Base-by-base conservation (phyloP, 2,888 invertebrate genomes). In the Protodeltote pygarga region DNA sequence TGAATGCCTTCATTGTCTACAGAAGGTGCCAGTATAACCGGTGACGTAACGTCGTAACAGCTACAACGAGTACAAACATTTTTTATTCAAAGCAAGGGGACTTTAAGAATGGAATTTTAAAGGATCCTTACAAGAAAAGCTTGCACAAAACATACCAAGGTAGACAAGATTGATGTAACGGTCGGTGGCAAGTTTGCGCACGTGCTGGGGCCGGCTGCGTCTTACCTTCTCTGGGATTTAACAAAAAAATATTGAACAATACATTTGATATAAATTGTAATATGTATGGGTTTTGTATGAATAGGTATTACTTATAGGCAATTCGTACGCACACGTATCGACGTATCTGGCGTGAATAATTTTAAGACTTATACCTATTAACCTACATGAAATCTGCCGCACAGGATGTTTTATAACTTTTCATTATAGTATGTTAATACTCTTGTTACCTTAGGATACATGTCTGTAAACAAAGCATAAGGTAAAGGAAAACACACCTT, bases 101-200 rank as follows among this genome's bases (percentile, higher is more conserved):
- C 3, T 3, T 24, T 71, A 78, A 63, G 65, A 64, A 55, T 47
- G 31, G 55, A 48, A 61, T 70, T 79, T 64, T 46, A 57, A 57
- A 51, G 46, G 20, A 20, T 40, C 16, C 11, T 20, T 23, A 34
- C 47, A 60, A 65, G 75, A 75, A 80, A 82, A 80, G 76, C 71
- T 81, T 80, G 80, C 77, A 79, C 79, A 84, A 85, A 77, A 79
- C 77, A 75, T 75, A 77, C 73, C 74, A 81, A 83, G 79, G 83
- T 79, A 84, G 87, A 84, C 77, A 87, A 88, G 89, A 91, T 88
- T 85, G 83, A 90, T 90, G 89, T 90, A 86, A 87, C 89, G 90
- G 87, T 78, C 79, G 76, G 66, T 67, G 70, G 80, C 69, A 81
- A 85, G 79, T 83, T 85, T 73, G 82, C 86, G 89, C 92, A 91